phyloP scores from a whole-genome alignment of 2,113 vertebrate species.

The Hypomesus transpacificus region DNA sequence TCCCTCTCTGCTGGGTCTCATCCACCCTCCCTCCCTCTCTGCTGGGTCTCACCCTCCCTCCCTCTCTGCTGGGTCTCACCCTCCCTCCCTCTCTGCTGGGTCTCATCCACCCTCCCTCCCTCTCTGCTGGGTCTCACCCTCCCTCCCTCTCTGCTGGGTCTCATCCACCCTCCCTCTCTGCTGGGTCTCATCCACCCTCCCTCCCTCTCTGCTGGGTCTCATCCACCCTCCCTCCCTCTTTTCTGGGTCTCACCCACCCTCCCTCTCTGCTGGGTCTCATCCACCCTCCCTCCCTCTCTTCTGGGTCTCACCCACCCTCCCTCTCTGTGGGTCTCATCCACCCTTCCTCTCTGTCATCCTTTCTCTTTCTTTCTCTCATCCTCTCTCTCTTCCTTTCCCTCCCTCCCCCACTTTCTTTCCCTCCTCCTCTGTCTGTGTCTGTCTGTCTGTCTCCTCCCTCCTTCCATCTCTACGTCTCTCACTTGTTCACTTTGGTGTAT shows the following conservation, averaged over 20 bases:
- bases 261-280: no score
- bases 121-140: not conserved
- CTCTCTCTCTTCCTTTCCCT: no score
- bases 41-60: no score
- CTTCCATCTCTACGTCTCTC: slow-evolving; percentile 10
- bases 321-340: no score
- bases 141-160: not conserved
- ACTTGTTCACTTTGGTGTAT: not conserved
- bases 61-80: no score
- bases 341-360: no score
- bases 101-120: not conserved
- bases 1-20: no score
- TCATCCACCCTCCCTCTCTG: slow-evolving; percentile 24
- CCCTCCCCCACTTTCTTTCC: slow-evolving; percentile 5
- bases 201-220: slow-evolving; percentile 15
- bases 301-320: no score
- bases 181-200: slow-evolving; percentile 24
- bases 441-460: not conserved
- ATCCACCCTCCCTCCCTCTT: slow-evolving; percentile 1
- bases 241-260: no score
- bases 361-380: not conserved
- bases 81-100: no score
- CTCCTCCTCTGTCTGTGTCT: not conserved
- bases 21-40: no score
- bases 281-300: not conserved